These are phyloP conservation scores for Anorthoa munda DNA, from an alignment of 2,888 invertebrate genomes.

Conservation along the genomic window DNA sequence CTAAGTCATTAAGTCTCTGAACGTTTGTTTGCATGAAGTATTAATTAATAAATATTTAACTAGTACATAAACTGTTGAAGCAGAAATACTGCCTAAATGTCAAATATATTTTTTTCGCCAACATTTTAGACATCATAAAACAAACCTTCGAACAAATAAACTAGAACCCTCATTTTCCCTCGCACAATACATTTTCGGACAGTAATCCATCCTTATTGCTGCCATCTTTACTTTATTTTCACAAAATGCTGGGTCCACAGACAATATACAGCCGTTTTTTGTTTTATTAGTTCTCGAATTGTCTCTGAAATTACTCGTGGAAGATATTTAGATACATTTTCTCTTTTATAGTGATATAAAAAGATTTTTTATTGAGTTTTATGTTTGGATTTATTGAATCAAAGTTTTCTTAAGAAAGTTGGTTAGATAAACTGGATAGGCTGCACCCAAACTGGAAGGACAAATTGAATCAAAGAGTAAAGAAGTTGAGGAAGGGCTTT, in stretches of 20 bases:
- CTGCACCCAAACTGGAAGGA: too few relatives aligned
- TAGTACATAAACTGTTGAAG: background rate
- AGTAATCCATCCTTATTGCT: conserved; percentile 36
- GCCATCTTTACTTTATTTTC: conserved; percentile 34
- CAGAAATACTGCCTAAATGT: background rate
- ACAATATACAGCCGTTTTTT: conserved; percentile 8
- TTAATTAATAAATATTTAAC: too few relatives aligned
- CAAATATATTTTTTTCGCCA: background rate
- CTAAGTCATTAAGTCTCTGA: too few relatives aligned
- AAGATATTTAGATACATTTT: background rate
- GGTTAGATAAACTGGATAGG: too few relatives aligned
- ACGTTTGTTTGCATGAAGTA: too few relatives aligned
- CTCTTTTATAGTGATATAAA: conserved; percentile 20
- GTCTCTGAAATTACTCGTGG: background rate
- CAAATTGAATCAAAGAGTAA: too few relatives aligned
- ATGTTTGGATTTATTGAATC: conserved; percentile 4
- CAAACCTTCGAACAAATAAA: background rate
- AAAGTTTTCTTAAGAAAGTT: background rate
- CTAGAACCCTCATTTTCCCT: conserved; percentile 17
- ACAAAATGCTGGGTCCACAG: conserved; percentile 33
- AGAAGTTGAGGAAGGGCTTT: too few relatives aligned
- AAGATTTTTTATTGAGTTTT: background rate
- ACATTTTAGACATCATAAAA: background rate
- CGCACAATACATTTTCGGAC: conserved; percentile 1
- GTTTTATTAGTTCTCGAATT: conserved; percentile 32